Conservation (phyloP, 1,140 invertebrate genomes). For the Pomacea maculata region DNA sequence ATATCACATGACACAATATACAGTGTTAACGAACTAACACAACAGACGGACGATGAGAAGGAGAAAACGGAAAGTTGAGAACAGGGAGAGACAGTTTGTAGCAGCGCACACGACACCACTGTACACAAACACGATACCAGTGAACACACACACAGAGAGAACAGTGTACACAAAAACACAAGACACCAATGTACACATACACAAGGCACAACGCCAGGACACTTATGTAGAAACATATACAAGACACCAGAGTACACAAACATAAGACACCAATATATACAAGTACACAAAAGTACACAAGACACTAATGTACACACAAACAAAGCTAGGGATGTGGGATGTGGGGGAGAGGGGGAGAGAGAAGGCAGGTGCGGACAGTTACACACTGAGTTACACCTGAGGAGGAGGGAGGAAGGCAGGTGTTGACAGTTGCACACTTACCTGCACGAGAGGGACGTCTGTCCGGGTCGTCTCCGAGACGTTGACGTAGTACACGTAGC, state of each 20-base stretch:
- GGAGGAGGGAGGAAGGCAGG: background rate
- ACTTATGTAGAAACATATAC: no score
- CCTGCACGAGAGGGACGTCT: conserved; percentile 16
- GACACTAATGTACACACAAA: background rate
- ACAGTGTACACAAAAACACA: background rate
- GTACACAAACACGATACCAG: background rate
- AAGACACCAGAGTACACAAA: background rate
- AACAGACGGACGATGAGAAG: conserved; percentile 7
- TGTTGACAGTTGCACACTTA: background rate
- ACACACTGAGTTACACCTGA: background rate
- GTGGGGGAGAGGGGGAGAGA: background rate
- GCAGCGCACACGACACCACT: background rate
- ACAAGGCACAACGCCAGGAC: no score
- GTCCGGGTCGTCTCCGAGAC: conserved; percentile 28
- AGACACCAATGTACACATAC: background rate
- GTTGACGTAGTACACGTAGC: conserved; percentile 19
- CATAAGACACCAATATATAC: background rate
- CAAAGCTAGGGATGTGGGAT: background rate
- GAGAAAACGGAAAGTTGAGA: conserved; percentile 11
- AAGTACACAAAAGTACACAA: conserved; percentile 8
- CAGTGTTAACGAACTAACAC: conserved; percentile 5
- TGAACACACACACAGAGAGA: background rate
- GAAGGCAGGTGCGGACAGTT: background rate
- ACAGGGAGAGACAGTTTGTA: conserved; percentile 19
- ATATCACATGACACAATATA: background rate